Base-by-base conservation (phyloP, 2,888 invertebrate species). In the Lepidonotus clava region DNA sequence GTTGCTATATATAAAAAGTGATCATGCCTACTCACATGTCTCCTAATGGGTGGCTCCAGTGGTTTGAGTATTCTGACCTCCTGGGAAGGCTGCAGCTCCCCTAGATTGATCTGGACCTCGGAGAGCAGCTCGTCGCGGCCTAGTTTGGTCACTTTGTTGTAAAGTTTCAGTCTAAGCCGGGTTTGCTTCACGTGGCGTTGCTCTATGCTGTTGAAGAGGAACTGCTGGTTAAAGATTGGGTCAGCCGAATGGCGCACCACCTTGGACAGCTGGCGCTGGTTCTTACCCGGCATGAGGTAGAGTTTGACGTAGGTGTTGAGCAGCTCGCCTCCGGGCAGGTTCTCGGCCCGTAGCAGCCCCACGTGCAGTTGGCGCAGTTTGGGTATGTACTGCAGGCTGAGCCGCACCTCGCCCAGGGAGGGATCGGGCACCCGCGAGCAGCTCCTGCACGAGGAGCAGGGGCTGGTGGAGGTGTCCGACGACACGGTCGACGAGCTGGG, bases 51-150 rank as follows among this genome's bases (percentile, higher is more conserved):
- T 0, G 91, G 90, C 87, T 94, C 93, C 66, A 94, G 90, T 84
- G 94, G 94, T 86, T 93, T 93, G 91, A 94, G 93, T 88, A 95
- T 92, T 76, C 94, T 90, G 86, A 94, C 93, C 88, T 95, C 95
- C 18, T 83, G 51, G 36, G 41, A 32, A n/a, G 94, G 89, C 76
- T 94, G 92, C 86, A 94, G 93, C 87, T 93, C 93, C 41, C 92
- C 91, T 46, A 95, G 89, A 2, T 92, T 92, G n/a, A 95, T 90
- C 61, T 92, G 90, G 5, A 94, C 92, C 87, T 94, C 94, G 0
- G 95, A 94, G n/a, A 95, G 92, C 85, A 93, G 92, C 76, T 93
- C 93, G 41, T 92, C 92, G 84, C 93, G 91, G 71, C 92, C 92
- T 28, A 94, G 91, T 86, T 92, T 93, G 36, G 91, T 91, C 61